These are phyloP conservation scores for Tachycineta bicolor DNA, from an alignment of 2,113 vertebrate species.

Conservation along the genomic window DNA sequence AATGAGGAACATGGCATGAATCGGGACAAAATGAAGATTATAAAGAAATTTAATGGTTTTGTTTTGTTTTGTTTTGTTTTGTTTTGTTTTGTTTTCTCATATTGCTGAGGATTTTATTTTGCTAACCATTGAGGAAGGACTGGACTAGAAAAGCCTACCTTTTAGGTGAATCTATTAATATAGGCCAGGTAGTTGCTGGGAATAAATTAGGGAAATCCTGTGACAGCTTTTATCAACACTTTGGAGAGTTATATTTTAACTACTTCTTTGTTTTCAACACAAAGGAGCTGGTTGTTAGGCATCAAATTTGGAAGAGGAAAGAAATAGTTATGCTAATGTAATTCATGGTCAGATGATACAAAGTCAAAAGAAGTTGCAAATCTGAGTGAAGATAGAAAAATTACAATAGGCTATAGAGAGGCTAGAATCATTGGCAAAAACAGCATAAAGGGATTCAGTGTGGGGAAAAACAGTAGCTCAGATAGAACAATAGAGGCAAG, in stretches of 20 bases:
- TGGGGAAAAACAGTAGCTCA: conserved; percentile 40
- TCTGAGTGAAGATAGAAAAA: conserved; percentile 49
- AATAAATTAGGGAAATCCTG: conserved; percentile 19
- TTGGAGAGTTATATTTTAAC: conserved; percentile 39
- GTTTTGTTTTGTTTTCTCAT: neutral
- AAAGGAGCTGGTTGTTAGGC: conserved; percentile 35
- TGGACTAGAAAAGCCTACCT: neutral
- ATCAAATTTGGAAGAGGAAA: conserved; percentile 37
- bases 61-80: neutral
- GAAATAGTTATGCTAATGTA: conserved; percentile 45
- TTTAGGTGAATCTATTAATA: neutral
- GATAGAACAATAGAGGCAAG: conserved; percentile 58
- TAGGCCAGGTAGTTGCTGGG: neutral
- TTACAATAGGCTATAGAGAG: conserved; percentile 51
- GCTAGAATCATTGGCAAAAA: neutral
- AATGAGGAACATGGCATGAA: neutral
- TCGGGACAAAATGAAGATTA: neutral
- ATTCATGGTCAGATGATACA: conserved; percentile 61
- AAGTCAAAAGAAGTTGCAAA: conserved; percentile 65
- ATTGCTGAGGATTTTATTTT: neutral
- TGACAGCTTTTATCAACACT: neutral
- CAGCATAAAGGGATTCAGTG: conserved; percentile 51
- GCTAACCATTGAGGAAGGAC: neutral
- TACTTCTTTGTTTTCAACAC: conserved; percentile 39
- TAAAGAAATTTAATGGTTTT: neutral